Base-by-base conservation (phyloP, 2,797 vertebrate species). In the Cynodonichthys magdalenae region DNA sequence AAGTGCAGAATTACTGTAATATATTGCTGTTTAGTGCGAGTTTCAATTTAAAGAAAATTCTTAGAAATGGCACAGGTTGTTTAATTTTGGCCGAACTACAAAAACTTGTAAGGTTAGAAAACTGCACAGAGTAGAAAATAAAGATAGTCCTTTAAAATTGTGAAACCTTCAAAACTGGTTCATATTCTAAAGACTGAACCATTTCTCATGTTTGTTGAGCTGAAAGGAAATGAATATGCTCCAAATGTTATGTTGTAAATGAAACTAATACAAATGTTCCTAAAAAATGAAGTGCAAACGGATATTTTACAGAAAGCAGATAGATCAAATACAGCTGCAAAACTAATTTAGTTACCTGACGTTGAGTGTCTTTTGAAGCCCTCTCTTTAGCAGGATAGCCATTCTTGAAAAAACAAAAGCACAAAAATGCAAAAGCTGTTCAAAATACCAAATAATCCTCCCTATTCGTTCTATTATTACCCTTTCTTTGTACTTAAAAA, bases 371-470 rank as follows among this genome's bases (percentile, higher is more conserved):
- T 92, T 93, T 93, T 88, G 92, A 87, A 87, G 92, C 83, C 87
- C 92, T 92, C 86, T 94, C 92, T 92, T 91, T 93, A 92, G 79
- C 82, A 65, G 93, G 92, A 83, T 90, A 92, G 89, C 92, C 93
- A 94, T 93, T 94, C 93, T 94, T 93, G 84, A 89, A 84, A 85
- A 91, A 90, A 84, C 2, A 91, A 91, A 90, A 92, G 64, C 77
- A 90, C 82, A 91, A 83, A 89, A 85, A 91, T 92, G 87, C 88
- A 92, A 88, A 70, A 87, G 79, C 72, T 89, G 86, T 90, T 90
- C 75, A 89, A 90, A 85, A 84, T 34, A 73, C 55, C 18, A 74
- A 71, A 84, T 74, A 74, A 71, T 71, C 54, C 62, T n/a, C 19
- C 17, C 5, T 65, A 36, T 44, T 15, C 41, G 64, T 53, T 20